Percentiles rank a stretch among this genome's conserved stretches.
Conservation (phyloP, 2,797 vertebrate genomes). For the Schizopygopsis pylzovi region DNA sequence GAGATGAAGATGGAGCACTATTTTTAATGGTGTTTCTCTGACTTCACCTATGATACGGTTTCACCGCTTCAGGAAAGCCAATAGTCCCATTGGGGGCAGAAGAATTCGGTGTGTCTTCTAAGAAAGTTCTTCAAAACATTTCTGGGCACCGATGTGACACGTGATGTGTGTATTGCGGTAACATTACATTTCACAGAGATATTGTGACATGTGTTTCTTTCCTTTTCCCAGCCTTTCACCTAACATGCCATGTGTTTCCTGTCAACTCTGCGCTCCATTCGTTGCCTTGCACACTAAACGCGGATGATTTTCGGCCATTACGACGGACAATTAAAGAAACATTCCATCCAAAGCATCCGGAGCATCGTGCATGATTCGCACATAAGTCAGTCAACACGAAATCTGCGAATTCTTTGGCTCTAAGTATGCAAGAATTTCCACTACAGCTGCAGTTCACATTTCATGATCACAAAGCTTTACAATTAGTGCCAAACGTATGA, state of each 20-base stretch:
- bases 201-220: constrained; percentile 42
- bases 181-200: constrained; percentile 17
- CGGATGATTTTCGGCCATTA: constrained; percentile 35
- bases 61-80: constrained; percentile 28
- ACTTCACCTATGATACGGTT: constrained; percentile 35
- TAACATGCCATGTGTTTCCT: constrained; percentile 59
- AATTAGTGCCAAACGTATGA: constrained; percentile 24
- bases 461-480: background rate
- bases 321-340: constrained; percentile 36
- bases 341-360: background rate
- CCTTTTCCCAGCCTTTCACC: constrained; percentile 44
- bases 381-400: constrained; percentile 27
- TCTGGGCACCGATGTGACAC: background rate
- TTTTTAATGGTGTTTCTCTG: constrained; percentile 20
- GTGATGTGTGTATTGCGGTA: constrained; percentile 10
- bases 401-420: background rate
- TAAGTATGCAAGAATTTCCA: background rate
- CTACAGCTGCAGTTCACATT: constrained; percentile 11
- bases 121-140: constrained; percentile 18
- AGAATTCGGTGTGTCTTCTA: constrained; percentile 6
- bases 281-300: constrained; percentile 23
- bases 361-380: background rate
- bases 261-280: constrained; percentile 28
- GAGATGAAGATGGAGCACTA: background rate
- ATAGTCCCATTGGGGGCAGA: constrained; percentile 1